A percentile compares a stretch with the other conserved stretches of the same genome.
Evolutionary conservation across 2,113 vertebrate species (phyloP).

Genomic region (Peromyscus leucopus): DNA sequence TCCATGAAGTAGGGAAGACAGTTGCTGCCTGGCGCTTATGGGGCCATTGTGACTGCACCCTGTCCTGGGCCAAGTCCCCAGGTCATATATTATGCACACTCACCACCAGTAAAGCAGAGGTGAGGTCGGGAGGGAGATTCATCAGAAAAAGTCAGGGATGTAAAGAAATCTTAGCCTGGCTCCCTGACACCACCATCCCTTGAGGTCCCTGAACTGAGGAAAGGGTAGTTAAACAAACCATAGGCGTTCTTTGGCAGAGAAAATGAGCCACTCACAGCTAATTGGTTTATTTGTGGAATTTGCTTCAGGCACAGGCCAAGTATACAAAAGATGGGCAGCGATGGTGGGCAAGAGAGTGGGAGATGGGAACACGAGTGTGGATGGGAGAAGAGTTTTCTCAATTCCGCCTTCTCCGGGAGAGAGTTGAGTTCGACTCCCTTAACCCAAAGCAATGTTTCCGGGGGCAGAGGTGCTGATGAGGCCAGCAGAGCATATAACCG

Average conservation of each 20-base stretch:
- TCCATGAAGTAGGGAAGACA: not conserved
- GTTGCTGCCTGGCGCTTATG: not conserved
- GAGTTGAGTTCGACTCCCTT: not conserved
- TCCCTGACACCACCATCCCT: not conserved
- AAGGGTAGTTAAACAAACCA: not conserved
- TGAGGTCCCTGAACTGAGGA: not conserved
- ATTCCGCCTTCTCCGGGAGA: not conserved
- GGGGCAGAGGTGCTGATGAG: not conserved
- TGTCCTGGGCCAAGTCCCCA: not conserved
- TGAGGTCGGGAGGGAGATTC: not conserved
- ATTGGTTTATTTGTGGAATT: not conserved
- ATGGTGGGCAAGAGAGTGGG: not conserved
- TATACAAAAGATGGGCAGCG: not conserved
- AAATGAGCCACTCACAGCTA: not conserved
- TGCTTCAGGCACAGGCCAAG: not conserved
- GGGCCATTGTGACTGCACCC: not conserved
- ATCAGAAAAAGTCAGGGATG: not conserved
- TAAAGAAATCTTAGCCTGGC: not conserved
- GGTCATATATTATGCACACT: not conserved
- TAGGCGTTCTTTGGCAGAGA: not conserved
- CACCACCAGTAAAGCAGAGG: not conserved
- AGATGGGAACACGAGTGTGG: not conserved
- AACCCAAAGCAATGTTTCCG: not conserved
- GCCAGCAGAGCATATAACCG: too few species aligned
- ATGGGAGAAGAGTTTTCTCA: not conserved